A percentile compares a stretch with the other conserved stretches of the same genome.
Conservation (phyloP, 2,888 invertebrate species). For the Patella ulyssiponensis region DNA sequence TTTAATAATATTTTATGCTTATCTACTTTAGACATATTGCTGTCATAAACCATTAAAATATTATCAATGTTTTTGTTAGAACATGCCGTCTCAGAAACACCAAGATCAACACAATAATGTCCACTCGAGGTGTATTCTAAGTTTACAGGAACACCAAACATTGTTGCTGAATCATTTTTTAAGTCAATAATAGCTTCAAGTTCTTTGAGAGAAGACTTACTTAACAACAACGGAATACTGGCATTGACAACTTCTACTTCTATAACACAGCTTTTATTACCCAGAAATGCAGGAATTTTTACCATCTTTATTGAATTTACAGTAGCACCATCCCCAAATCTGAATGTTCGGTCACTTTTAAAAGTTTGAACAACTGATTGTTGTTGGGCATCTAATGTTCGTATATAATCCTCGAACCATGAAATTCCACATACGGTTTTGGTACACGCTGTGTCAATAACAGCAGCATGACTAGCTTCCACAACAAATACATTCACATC, state of each 20-base stretch:
- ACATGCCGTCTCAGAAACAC: not conserved
- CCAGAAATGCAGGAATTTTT: too few species aligned
- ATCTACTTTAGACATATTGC: not conserved
- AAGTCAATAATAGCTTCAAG: slow-evolving; percentile 25
- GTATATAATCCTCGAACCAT: not conserved
- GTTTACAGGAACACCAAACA: slow-evolving; percentile 26
- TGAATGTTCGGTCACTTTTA: too few species aligned
- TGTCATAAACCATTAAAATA: not conserved
- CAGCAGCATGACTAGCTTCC: slow-evolving; percentile 1
- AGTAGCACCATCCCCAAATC: too few species aligned
- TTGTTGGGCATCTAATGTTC: too few species aligned
- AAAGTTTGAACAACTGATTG: too few species aligned
- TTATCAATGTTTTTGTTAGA: not conserved
- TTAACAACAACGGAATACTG: slow-evolving; percentile 28
- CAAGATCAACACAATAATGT: slow-evolving; percentile 30
- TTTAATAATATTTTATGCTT: too few species aligned
- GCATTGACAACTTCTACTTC: slow-evolving; percentile 25
- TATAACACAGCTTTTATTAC: too few species aligned
- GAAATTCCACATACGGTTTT: slow-evolving; percentile 11
- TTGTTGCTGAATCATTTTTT: slow-evolving; percentile 25
- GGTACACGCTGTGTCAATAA: slow-evolving; percentile 10
- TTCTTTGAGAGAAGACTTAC: slow-evolving; percentile 26
- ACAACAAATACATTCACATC: not conserved
- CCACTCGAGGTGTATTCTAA: slow-evolving; percentile 29
- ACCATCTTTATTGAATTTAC: too few species aligned